phyloP scores from a whole-genome alignment of 2,113 vertebrate genomes.

The Varanus salvator region DNA sequence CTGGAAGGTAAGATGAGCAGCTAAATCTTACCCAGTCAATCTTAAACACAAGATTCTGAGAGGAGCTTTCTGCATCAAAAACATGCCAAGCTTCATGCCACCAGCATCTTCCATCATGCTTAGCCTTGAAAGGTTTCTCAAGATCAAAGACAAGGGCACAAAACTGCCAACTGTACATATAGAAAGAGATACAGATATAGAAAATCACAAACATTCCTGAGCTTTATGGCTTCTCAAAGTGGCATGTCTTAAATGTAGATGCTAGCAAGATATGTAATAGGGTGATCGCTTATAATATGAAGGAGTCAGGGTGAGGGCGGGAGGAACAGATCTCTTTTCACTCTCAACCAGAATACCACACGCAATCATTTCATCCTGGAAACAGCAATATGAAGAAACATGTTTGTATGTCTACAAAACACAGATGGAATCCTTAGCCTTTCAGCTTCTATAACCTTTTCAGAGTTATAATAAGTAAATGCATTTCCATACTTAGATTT shows the following conservation, averaged over 20 bases:
- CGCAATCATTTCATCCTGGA: not conserved
- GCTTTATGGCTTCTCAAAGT: conserved; percentile 19
- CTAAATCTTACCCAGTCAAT: not conserved
- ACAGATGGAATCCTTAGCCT: not conserved
- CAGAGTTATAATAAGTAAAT: not conserved
- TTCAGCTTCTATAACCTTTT: not conserved
- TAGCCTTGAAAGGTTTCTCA: conserved; percentile 23
- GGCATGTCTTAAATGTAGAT: not conserved
- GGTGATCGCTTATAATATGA: accelerated
- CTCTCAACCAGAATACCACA: conserved; percentile 16
- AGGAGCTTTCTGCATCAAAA: not conserved
- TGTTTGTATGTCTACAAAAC: not conserved
- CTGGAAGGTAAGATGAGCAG: not conserved
- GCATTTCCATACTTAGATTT: not conserved
- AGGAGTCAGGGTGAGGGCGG: not conserved
- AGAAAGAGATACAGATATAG: not conserved
- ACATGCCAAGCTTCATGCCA: not conserved
- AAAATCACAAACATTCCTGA: not conserved
- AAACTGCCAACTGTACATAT: conserved; percentile 11
- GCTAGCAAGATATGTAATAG: accelerated
- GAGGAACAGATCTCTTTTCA: not conserved
- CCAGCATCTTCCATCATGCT: not conserved
- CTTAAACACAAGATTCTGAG: not conserved
- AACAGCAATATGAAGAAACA: not conserved
- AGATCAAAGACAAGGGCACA: conserved; percentile 57